Percentiles rank a stretch among this genome's conserved stretches.
phyloP scores from a whole-genome alignment of 2,888 invertebrate species.

The Calameuta pallipes region DNA sequence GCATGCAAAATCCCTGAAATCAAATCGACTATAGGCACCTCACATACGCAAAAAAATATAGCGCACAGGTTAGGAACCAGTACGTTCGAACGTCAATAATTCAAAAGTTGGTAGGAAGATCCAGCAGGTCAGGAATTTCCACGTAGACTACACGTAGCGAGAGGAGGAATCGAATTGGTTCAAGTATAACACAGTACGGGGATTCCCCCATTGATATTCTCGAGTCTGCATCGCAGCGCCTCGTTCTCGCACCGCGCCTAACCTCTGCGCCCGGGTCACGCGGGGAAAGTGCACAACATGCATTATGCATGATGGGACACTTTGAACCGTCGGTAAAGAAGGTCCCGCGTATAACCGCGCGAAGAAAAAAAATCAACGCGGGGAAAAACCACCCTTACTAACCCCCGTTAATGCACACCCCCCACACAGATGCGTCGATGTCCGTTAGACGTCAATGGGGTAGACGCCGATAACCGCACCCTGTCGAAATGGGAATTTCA shows the following conservation, averaged over 20 bases:
- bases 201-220: conserved; percentile 27
- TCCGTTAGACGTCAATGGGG: background rate
- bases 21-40: background rate
- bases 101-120: background rate
- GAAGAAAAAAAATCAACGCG: background rate
- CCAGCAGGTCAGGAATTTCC: background rate
- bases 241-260: conserved; percentile 12
- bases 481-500: background rate
- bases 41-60: background rate
- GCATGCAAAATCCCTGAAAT: no score
- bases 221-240: conserved; percentile 29
- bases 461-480: background rate
- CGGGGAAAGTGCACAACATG: conserved; percentile 31
- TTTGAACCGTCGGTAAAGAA: conserved; percentile 1
- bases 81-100: background rate
- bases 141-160: background rate
- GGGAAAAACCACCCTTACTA: background rate
- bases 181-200: conserved; percentile 8
- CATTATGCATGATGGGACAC: conserved; percentile 36
- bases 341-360: background rate
- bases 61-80: background rate
- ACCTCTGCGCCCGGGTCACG: conserved; percentile 16
- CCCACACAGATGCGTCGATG: background rate
- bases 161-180: conserved; percentile 20
- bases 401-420: background rate